Percentiles rank a stretch among this genome's conserved stretches.
These are phyloP conservation scores for fruit fly (Drosophila melanogaster) DNA, from an alignment of 1,140 invertebrate species.

Conservation along the genomic window DNA sequence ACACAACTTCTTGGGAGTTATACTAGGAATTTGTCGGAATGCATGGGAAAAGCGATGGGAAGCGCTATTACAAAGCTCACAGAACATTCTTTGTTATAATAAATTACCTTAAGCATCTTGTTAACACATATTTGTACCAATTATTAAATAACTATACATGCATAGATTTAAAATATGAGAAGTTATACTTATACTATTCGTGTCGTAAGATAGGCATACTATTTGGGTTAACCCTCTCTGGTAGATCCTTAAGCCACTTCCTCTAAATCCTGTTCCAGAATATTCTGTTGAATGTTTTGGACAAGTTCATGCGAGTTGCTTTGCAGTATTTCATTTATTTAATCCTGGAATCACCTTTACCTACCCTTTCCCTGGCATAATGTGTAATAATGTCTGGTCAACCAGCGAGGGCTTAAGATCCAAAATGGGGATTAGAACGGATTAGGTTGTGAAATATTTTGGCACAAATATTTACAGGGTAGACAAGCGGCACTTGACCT, in stretches of 20 bases:
- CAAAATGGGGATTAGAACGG: conserved; percentile 64
- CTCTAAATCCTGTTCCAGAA: background rate
- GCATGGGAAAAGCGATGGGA: conserved; percentile 10
- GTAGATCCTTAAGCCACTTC: background rate
- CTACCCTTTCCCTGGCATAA: conserved; percentile 28
- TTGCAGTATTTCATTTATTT: conserved; percentile 7
- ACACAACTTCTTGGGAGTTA: conserved; percentile 32
- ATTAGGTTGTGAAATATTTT: conserved; percentile 79
- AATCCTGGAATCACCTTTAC: conserved; percentile 11
- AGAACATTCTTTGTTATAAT: background rate
- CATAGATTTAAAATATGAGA: no score
- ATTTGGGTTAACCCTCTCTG: background rate
- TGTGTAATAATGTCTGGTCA: conserved; percentile 59
- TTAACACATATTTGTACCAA: background rate
- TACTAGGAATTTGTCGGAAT: conserved; percentile 8
- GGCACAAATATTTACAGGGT: conserved; percentile 73
- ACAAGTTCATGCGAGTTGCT: conserved; percentile 36
- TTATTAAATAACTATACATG: background rate
- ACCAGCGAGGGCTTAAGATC: conserved; percentile 55
- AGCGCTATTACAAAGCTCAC: background rate
- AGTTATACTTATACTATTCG: no score
- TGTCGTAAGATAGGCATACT: background rate
- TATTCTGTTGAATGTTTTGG: background rate
- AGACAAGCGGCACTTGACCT: conserved; percentile 16
- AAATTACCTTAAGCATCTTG: background rate